Base-by-base conservation (phyloP, 2,888 invertebrate species). In the Cheilosia scutellata region DNA sequence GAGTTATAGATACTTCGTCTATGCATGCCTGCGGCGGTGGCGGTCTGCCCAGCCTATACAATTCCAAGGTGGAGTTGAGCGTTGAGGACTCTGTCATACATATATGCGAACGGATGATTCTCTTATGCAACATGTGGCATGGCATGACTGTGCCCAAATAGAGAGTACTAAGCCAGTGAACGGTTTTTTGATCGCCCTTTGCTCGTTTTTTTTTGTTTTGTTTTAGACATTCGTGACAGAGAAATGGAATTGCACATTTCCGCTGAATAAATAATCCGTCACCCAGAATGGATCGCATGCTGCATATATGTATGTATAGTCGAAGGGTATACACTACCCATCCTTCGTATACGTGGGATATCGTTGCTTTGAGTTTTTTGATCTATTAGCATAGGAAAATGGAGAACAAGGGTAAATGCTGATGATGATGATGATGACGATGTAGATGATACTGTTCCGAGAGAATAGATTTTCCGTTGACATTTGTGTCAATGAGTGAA, bases 221-320 rank as follows among this genome's bases (percentile, higher is more conserved):
- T 44, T 29, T 20, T 62, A 68, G 31, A 72, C 71, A 75, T 84
- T 84, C 84, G 84, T 84, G 84, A 84, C 80, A 80, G 65, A 84
- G 74, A 80, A 84, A 76, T 82, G 58, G 65, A 82, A 80, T 80
- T 80, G 82, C 63, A 77, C 82, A 77, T 82, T 86, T 86, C 86
- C 82, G 76, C 49, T 80, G 86, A 86, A 82, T 86, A 82, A 76
- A 82, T 82, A 86, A 77, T 71, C 66, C 76, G 66, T 86, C 86
- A 86, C 82, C 86, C 60, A 76, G 77, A 82, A 86, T 77, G 72
- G 82, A 68, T 65, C 27, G 37, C 7, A 20, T n/a, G n/a, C 16
- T 20, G 11, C 44, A 37, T 37, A 16, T 20, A 2, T 33, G 33
- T 33, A 13, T 29, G 16, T 9, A 42, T 42, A 71, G 58, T 49